phyloP scores from a whole-genome alignment of 2,113 vertebrate species.

The Carettochelys insculpta region DNA sequence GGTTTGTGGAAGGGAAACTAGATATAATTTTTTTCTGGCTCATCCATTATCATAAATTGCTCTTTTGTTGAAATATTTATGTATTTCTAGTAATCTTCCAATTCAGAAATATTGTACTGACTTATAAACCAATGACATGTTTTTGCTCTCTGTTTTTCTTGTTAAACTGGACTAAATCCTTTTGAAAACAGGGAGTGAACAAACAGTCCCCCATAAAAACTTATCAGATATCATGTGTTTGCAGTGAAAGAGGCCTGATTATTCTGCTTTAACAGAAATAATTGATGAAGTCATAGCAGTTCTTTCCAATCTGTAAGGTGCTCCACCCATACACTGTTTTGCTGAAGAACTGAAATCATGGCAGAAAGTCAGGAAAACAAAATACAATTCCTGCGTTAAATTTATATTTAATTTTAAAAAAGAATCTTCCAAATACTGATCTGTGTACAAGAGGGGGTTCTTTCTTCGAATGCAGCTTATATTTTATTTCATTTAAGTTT shows the following conservation, averaged over 20 bases:
- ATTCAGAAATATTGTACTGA: background rate
- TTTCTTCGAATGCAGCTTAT: slow-evolving; percentile 42
- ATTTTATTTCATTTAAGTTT: no score
- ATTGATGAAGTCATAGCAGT: slow-evolving; percentile 59
- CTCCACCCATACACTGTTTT: slow-evolving; percentile 69
- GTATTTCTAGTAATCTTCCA: background rate
- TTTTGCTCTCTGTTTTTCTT: background rate
- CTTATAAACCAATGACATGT: background rate
- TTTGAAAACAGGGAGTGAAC: background rate
- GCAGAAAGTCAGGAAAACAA: slow-evolving; percentile 55
- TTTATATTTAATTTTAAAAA: slow-evolving; percentile 1
- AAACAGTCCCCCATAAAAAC: background rate
- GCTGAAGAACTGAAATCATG: slow-evolving; percentile 48
- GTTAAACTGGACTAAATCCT: background rate
- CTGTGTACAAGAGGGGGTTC: slow-evolving; percentile 49
- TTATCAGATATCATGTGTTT: background rate
- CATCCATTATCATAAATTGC: background rate
- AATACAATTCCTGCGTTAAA: slow-evolving; percentile 22
- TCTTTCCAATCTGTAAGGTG: background rate
- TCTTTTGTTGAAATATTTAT: background rate
- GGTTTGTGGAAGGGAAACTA: background rate
- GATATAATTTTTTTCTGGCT: background rate
- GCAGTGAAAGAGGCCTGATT: slow-evolving; percentile 9
- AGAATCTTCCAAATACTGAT: background rate
- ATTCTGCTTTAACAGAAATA: background rate